phyloP scores from a whole-genome alignment of 1,140 invertebrate species.

The Meloidogyne hapla region DNA sequence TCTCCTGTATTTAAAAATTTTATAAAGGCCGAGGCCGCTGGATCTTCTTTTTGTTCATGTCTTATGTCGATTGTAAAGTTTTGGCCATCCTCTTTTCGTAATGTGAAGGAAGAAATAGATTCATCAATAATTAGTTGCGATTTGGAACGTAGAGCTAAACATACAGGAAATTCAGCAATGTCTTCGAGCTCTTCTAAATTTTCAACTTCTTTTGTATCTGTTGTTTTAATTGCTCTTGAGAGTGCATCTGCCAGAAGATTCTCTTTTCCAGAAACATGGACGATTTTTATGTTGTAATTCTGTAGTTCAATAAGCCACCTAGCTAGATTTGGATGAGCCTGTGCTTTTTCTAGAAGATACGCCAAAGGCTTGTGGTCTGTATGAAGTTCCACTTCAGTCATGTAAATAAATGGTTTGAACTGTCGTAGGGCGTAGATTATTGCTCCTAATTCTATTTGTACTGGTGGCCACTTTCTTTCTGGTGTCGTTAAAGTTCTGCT shows the following conservation, averaged over 20 bases:
- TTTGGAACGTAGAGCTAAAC: neutral
- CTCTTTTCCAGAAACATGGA: slow-evolving; percentile 16
- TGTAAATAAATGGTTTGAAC: slow-evolving; percentile 18
- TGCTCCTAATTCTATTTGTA: slow-evolving; percentile 8
- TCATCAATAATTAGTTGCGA: neutral
- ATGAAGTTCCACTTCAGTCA: slow-evolving; percentile 7
- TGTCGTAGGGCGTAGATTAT: slow-evolving; percentile 12
- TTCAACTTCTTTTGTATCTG: neutral
- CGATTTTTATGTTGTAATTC: slow-evolving; percentile 21
- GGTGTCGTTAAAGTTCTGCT: neutral
- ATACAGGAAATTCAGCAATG: slow-evolving; percentile 22
- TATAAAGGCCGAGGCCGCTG: neutral
- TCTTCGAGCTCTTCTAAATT: neutral
- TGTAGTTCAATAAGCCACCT: slow-evolving; percentile 25
- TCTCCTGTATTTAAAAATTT: slow-evolving; percentile 1
- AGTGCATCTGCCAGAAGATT: slow-evolving; percentile 18
- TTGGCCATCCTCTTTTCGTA: slow-evolving; percentile 9
- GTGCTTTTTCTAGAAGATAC: no score
- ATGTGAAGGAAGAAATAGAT: neutral
- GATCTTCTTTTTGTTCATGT: slow-evolving; percentile 15
- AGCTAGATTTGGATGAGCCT: slow-evolving; percentile 14
- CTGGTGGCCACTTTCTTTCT: slow-evolving; percentile 14
- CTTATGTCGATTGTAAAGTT: slow-evolving; percentile 1
- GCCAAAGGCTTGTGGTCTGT: slow-evolving; percentile 14
- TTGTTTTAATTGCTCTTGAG: neutral